Conservation (phyloP, 2,797 vertebrate species). For the Brachyrhaphis roseni region DNA sequence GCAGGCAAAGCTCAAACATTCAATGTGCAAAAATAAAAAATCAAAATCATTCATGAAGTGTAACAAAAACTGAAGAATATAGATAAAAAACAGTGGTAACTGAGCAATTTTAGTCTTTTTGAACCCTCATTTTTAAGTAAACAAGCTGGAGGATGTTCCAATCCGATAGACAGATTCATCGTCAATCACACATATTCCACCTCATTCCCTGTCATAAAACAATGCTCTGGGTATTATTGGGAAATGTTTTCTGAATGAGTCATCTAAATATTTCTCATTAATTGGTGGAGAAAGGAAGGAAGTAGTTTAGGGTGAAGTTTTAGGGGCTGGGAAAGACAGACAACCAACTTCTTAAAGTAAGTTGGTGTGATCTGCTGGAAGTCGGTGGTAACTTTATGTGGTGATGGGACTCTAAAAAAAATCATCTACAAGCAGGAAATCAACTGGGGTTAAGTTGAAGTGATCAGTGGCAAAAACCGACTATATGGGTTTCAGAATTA, state of each 20-base stretch:
- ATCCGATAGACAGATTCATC: not conserved
- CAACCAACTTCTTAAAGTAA: not conserved
- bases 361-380: not conserved
- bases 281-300: not conserved
- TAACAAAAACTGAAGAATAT: not conserved
- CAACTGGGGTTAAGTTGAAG: not conserved
- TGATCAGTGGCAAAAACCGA: not conserved
- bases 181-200: not conserved
- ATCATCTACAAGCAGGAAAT: not conserved
- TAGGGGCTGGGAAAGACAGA: not conserved
- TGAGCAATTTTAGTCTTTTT: not conserved
- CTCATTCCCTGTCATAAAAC: not conserved
- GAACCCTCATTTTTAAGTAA: not conserved
- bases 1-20: conserved; percentile 18
- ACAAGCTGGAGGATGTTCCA: not conserved
- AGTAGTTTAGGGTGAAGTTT: not conserved
- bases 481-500: not conserved
- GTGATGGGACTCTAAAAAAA: not conserved
- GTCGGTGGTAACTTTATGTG: not conserved
- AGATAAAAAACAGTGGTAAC: not conserved
- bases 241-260: not conserved
- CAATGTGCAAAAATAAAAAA: conserved; percentile 15
- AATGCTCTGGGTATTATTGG: not conserved
- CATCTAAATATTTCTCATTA: not conserved
- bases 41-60: conserved; percentile 22